A percentile compares a stretch with the other conserved stretches of the same genome.
Evolutionary conservation across 1,140 invertebrate species (phyloP).

Genomic region (Trissolcus basalis): DNA sequence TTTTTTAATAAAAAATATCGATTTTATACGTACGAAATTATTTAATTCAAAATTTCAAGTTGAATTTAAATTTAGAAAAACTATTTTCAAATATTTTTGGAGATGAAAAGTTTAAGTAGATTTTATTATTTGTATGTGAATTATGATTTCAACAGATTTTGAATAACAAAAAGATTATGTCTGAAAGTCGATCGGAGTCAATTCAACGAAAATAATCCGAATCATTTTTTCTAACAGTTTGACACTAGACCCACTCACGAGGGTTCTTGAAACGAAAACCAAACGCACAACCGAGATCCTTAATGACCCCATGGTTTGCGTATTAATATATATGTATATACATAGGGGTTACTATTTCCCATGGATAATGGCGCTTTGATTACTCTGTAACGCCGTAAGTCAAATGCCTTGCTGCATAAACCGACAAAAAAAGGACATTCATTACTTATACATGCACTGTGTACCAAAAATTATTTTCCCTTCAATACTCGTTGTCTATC

Average conservation of each 20-base stretch:
- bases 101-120: no score
- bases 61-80: no score
- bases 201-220: conserved; percentile 46
- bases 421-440: conserved; percentile 38
- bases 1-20: no score
- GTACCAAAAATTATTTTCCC: conserved; percentile 34
- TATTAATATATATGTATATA: conserved; percentile 37
- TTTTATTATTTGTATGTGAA: no score
- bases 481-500: conserved; percentile 6
- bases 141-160: no score
- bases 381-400: conserved; percentile 71
- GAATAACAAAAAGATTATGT: no score
- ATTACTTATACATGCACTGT: conserved; percentile 44
- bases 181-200: not conserved
- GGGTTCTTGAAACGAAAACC: conserved; percentile 57
- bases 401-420: conserved; percentile 63
- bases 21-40: no score
- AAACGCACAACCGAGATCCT: conserved; percentile 47
- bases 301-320: conserved; percentile 56
- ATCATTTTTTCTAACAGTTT: conserved; percentile 71
- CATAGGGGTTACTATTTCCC: conserved; percentile 71
- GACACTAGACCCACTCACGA: conserved; percentile 62
- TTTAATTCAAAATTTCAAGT: no score
- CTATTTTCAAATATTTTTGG: no score
- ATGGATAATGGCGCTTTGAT: conserved; percentile 76